Base-by-base conservation (phyloP, 1,140 invertebrate species). In the Pristionchus pacificus region DNA sequence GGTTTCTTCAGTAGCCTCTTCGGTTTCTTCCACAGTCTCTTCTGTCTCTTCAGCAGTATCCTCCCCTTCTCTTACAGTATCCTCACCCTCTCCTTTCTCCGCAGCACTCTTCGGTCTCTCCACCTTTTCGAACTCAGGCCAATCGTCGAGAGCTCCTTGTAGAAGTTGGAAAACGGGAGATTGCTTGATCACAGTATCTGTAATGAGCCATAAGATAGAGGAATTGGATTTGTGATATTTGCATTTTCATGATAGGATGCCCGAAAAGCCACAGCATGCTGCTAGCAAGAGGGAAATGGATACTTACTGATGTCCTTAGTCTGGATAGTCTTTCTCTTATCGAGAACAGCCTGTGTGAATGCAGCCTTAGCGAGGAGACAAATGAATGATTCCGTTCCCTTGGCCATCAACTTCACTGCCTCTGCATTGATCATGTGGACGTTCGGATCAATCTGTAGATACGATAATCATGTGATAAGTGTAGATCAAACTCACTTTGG, bases 241-340 rank as follows among this genome's bases (percentile, higher is more conserved):
- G 19, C 38, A 49, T 6, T 49, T 10, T 49, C 38, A 6, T 49
- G 38, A 49, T 6, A 49, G 6, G 6, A 49, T 49, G 38, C 6
- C 38, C 19, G 6, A 19, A 19, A 10, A 19, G 38, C 6, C 38
- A 10, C 38, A 49, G 38, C 6, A 49, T 49, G 38, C n/a, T n/a
- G n/a, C n/a, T n/a, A n/a, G n/a, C n/a, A n/a, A n/a, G n/a, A n/a
- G n/a, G n/a, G n/a, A n/a, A n/a, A n/a, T n/a, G n/a, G n/a, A n/a
- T n/a, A 61, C 25, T 61, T 24, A 61, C 60, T 30, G 60, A 61
- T 25, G 29, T 61, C 60, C 24, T 61, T 61, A 10, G n/a, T 10
- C 24, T 61, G 60, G 29, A 61, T 15, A 10, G 60, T 61, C 60
- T 61, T 61, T 24, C 60, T 61, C 60, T 61, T 61, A 15, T 61